These are phyloP conservation scores for Anneissia japonica DNA, from an alignment of 35 echinoderm and acorn worm genomes.

Conservation along the genomic window DNA sequence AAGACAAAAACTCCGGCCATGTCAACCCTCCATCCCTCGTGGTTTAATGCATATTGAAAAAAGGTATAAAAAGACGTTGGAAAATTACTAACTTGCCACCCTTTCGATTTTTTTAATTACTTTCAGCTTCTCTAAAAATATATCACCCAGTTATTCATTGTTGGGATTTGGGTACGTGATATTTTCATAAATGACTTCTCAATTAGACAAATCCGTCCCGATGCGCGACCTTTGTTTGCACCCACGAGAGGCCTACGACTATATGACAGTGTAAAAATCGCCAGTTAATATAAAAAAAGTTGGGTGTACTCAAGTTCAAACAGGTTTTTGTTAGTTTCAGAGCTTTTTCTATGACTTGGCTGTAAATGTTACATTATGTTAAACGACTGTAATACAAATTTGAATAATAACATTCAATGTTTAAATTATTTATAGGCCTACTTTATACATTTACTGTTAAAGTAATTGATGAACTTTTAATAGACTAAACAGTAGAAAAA, in stretches of 20 bases:
- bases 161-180: not conserved
- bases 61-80: not conserved
- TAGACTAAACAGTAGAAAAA: too few species aligned
- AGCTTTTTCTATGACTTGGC: too few species aligned
- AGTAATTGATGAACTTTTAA: too few species aligned
- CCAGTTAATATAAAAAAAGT: not conserved
- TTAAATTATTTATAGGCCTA: too few species aligned
- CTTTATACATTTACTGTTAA: too few species aligned
- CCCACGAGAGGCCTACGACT: not conserved
- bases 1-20: not conserved
- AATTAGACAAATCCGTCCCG: not conserved
- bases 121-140: not conserved
- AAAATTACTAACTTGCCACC: not conserved
- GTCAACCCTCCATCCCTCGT: not conserved
- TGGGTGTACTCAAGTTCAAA: not conserved
- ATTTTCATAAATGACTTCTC: not conserved
- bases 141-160: not conserved
- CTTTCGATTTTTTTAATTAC: not conserved
- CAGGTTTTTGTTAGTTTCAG: not conserved
- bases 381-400: too few species aligned
- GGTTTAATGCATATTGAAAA: not conserved
- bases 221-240: not conserved
- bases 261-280: not conserved
- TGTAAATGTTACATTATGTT: too few species aligned
- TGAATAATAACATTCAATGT: too few species aligned